phyloP scores from a whole-genome alignment of 2,888 invertebrate genomes.

The Pediacus dermestoides region DNA sequence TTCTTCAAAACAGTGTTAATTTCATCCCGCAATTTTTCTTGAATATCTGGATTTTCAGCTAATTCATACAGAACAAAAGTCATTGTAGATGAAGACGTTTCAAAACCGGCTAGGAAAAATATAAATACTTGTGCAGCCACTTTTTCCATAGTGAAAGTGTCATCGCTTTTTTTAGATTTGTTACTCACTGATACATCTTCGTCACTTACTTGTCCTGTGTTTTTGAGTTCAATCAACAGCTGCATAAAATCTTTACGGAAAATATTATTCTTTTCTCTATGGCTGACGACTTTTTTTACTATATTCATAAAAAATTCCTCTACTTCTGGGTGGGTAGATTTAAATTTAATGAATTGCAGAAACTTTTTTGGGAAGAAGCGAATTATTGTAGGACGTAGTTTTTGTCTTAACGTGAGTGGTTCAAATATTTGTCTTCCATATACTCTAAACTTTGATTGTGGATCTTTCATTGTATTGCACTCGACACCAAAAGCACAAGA shows the following conservation, averaged over 20 bases:
- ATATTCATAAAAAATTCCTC: no score
- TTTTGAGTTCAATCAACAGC: no score
- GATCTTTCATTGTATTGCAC: slow-evolving; percentile 53
- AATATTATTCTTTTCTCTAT: slow-evolving; percentile 48
- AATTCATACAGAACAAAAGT: slow-evolving; percentile 20
- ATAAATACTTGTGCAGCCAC: slow-evolving; percentile 53
- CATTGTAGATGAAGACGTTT: slow-evolving; percentile 24
- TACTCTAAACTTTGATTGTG: slow-evolving; percentile 40
- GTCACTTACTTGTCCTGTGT: no score
- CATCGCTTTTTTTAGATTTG: slow-evolving; percentile 6
- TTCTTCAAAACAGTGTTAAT: slow-evolving; percentile 22
- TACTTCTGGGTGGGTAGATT: slow-evolving; percentile 29
- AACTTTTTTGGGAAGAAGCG: slow-evolving; percentile 28
- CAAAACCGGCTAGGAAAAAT: slow-evolving; percentile 45
- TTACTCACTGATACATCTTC: no score
- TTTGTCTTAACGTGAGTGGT: no score
- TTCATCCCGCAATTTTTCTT: slow-evolving; percentile 28
- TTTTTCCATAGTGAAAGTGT: slow-evolving; percentile 45
- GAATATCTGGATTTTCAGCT: slow-evolving; percentile 13
- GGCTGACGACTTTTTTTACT: slow-evolving; percentile 46
- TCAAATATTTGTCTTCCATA: no score
- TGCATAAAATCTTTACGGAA: no score
- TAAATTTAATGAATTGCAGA: slow-evolving; percentile 27
- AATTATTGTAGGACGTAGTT: no score
- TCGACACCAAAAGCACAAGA: slow-evolving; percentile 59